These are phyloP conservation scores for Columbina picui DNA, from an alignment of 2,113 vertebrate species.

Conservation along the genomic window DNA sequence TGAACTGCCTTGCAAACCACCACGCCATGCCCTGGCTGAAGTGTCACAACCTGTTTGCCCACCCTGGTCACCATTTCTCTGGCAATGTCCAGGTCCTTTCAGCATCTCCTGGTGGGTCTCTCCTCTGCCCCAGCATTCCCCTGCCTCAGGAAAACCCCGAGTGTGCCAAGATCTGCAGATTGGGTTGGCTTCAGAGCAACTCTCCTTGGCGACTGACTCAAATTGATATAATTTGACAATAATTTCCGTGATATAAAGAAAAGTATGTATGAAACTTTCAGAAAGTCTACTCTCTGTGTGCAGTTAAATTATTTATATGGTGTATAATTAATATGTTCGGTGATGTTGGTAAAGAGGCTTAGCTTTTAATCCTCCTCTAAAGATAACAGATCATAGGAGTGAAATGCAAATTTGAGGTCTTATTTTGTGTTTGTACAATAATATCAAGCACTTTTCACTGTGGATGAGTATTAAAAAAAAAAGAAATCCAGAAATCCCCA, in stretches of 20 bases:
- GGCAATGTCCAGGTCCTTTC: too few species aligned
- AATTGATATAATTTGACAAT: not conserved
- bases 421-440: conserved; percentile 45
- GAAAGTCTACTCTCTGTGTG: conserved; percentile 21
- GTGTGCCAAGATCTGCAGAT: too few species aligned
- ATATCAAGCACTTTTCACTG: conserved; percentile 16
- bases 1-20: too few species aligned
- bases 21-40: too few species aligned
- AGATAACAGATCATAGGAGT: conserved; percentile 56
- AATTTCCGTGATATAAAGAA: not conserved
- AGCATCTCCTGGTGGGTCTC: too few species aligned
- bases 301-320: conserved; percentile 49
- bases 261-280: conserved; percentile 13
- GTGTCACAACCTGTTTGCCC: too few species aligned
- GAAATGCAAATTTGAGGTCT: conserved; percentile 55
- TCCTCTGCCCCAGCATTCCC: too few species aligned
- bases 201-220: too few species aligned
- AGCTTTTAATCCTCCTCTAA: conserved; percentile 60
- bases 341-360: conserved; percentile 62
- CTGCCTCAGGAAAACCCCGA: too few species aligned
- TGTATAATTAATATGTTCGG: conserved; percentile 50
- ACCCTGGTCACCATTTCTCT: too few species aligned
- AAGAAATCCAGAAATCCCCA: conserved; percentile 4
- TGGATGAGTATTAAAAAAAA: not conserved
- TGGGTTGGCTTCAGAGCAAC: too few species aligned